Base-by-base conservation (phyloP, 2,113 vertebrate species). In the Atlantisia rogersi region DNA sequence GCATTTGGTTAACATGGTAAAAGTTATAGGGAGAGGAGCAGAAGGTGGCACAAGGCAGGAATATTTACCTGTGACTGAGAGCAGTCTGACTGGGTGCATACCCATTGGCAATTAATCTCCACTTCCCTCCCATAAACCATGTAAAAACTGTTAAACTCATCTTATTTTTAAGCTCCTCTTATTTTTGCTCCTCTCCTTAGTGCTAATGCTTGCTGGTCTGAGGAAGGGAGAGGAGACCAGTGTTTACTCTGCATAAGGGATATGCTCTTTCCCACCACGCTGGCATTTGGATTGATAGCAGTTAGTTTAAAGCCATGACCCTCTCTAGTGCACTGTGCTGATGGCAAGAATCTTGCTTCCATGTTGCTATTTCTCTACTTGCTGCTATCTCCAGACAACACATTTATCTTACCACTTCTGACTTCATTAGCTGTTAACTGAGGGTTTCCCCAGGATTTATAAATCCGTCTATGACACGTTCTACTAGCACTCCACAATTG, bases 191-290 rank as follows among this genome's bases (percentile, higher is more conserved):
- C 31, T 90, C 28, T 29, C 64, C 20, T 20, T 13, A 76, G 12
- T 2, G 3, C 29, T 82, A 48, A 55, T 7, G 17, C 67, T 85
- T 52, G 42, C 39, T 73, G 44, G 39, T 28, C 29, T 65, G 50
- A 94, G 48, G 35, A 86, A 64, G 11, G 13, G 31, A 79, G 28
- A 86, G 14, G 48, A 82, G 24, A 68, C 12, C 26, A 67, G 29
- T 19, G 63, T 39, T 60, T 65, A 3, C 50, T 60, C 17, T 17
- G 24, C 32, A 42, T 14, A 48, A 56, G 22, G 19, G 39, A 65
- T 0, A 0, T 59, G 37, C 8, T 82, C 48, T 75, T 82, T 87
- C 42, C 48, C 39, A 60, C 21, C 37, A 29, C 5, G 21, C 60
- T 35, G 39, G 37, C 17, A 46, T 74, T 53, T 63, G 31, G 21